These are phyloP conservation scores for Tholera decimalis DNA, from an alignment of 2,888 invertebrate genomes.

Conservation along the genomic window DNA sequence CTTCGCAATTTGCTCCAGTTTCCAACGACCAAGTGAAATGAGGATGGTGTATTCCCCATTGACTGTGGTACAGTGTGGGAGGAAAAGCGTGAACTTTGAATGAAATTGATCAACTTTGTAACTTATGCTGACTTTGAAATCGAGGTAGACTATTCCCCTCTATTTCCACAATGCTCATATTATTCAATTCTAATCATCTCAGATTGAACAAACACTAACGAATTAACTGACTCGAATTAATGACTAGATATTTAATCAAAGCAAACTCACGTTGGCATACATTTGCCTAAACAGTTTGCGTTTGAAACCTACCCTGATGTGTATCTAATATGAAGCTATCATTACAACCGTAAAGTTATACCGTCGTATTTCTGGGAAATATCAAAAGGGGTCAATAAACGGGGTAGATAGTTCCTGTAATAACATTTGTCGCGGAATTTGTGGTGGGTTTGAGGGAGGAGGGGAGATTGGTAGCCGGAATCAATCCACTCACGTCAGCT, in stretches of 20 bases:
- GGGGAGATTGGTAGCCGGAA: constrained; percentile 73
- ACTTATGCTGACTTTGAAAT: constrained; percentile 27
- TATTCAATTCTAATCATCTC: constrained; percentile 52
- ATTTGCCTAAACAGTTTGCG: constrained; percentile 61
- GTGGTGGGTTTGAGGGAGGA: constrained; percentile 60
- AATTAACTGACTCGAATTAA: constrained; percentile 58
- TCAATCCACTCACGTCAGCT: constrained; percentile 89
- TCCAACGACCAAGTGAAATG: constrained; percentile 10
- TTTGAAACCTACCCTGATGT: constrained; percentile 55
- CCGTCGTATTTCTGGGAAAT: constrained; percentile 68
- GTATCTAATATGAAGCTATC: constrained; percentile 65
- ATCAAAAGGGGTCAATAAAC: constrained; percentile 81
- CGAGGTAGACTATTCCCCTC: constrained; percentile 4
- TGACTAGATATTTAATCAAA: constrained; percentile 58
- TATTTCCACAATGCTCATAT: constrained; percentile 23
- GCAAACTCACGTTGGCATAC: constrained; percentile 58
- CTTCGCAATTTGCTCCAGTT: constrained; percentile 15
- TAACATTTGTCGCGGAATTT: constrained; percentile 85
- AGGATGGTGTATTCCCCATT: constrained; percentile 17
- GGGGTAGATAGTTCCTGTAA: constrained; percentile 83
- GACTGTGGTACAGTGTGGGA: constrained; percentile 21
- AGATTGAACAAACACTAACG: constrained; percentile 41
- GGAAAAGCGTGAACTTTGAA: constrained; percentile 46
- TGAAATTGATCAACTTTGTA: constrained; percentile 59
- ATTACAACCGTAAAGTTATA: constrained; percentile 67